Conservation (phyloP, 1,140 invertebrate species). For the Trypoxylus dichotomus region DNA sequence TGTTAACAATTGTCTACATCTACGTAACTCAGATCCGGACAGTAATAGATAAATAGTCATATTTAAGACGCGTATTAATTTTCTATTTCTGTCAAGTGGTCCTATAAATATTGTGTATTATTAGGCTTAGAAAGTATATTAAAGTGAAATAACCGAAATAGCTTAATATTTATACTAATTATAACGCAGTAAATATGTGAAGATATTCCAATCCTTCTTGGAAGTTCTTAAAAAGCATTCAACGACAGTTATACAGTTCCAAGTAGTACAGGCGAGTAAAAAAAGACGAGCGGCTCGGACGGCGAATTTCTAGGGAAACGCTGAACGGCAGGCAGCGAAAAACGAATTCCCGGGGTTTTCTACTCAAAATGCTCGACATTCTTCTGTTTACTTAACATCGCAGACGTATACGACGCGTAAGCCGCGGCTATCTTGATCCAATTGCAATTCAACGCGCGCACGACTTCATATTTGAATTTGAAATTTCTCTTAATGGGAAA, state of each 20-base stretch:
- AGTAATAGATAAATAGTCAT: too few relatives aligned
- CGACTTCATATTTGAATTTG: background rate
- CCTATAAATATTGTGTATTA: too few relatives aligned
- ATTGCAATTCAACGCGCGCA: background rate
- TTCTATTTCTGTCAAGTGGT: too few relatives aligned
- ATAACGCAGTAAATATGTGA: background rate
- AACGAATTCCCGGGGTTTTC: background rate
- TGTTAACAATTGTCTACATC: too few relatives aligned
- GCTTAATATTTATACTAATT: too few relatives aligned
- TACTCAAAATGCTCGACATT: background rate
- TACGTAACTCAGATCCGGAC: too few relatives aligned
- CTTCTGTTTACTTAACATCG: background rate
- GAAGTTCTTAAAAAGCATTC: background rate
- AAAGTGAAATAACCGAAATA: too few relatives aligned
- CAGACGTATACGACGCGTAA: background rate
- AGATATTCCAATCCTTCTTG: background rate
- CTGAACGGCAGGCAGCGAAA: background rate
- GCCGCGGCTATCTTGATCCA: background rate
- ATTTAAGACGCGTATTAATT: too few relatives aligned
- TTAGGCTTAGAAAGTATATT: too few relatives aligned
- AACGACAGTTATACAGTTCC: background rate
- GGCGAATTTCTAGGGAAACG: background rate
- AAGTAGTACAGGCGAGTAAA: background rate
- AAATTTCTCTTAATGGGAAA: constrained; percentile 20
- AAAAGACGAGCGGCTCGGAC: background rate